Percentiles rank a stretch among this genome's conserved stretches.
Evolutionary conservation across 2,797 vertebrate genomes (phyloP).

Genomic region (Babyrousa celebensis): DNA sequence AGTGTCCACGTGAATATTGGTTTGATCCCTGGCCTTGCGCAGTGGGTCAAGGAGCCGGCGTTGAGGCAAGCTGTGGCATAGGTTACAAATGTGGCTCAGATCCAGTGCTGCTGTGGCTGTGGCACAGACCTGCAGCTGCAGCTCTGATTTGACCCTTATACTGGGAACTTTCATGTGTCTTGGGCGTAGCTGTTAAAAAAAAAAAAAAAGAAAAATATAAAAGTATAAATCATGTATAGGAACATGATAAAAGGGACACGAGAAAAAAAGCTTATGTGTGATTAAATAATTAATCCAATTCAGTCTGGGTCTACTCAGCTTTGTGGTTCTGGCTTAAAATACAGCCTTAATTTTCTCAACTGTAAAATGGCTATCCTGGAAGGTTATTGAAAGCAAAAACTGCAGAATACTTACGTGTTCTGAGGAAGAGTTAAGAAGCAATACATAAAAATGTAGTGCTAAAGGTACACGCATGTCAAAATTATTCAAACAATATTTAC

Average conservation of each 20-base stretch:
- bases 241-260: neutral
- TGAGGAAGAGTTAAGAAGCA: slow-evolving; percentile 13
- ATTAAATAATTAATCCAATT: neutral
- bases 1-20: too few species aligned
- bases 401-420: neutral
- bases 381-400: neutral
- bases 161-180: too few species aligned
- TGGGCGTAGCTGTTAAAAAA: too few species aligned
- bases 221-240: neutral
- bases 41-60: too few species aligned
- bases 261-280: neutral
- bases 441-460: neutral
- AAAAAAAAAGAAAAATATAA: neutral
- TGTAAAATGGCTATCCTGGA: neutral
- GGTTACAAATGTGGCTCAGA: too few species aligned
- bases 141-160: too few species aligned
- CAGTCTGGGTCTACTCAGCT: neutral
- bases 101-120: too few species aligned
- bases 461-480: neutral
- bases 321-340: neutral
- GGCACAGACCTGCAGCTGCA: too few species aligned
- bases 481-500: slow-evolving; percentile 49
- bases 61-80: too few species aligned
- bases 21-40: too few species aligned
- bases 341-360: neutral